Evolutionary conservation across 2,888 invertebrate genomes (phyloP), one percentile per base, ranked within the genome.

Genomic region (Acrocera orbiculus): DNA sequence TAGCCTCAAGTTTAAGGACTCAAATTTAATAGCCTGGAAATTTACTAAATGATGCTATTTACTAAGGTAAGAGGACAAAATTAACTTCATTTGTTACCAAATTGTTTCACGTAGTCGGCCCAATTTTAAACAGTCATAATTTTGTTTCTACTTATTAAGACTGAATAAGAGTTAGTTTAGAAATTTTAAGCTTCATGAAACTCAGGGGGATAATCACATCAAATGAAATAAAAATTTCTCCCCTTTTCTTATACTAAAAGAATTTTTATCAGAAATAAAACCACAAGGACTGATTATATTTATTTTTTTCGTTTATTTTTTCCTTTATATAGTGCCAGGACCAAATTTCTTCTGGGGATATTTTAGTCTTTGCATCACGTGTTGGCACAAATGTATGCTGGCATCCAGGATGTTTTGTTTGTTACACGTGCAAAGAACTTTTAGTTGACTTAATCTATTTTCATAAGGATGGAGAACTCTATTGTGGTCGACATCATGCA

Each of bases 401-500:
- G 89, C 95, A 96, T 65, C 93, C 95, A 6, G 79, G 78, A 44
- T 96, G 96, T 64, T 96, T 96, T 69, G 72, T 76, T 36, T 96
- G 95, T 65, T 69, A 70, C 57, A 75, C 82, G 27, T 96, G 95
- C 66, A 73, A 80, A 50, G 92, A 96, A 62, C 73, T 95, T 42
- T 75, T 96, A 40, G 92, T 95, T 27, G 95, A 96, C 66, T 74
- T 95, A 52, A 92, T 95, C 56, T 95, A 95, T 69, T 96, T 95
- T 69, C 82, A 76, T 72, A 75, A 80, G 53, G 82, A 83, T 44
- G 86, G 85, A 37, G 66, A 78, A 40, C 69, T 96, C 27, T 95
- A 83, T 65, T 96, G 96, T 61, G 95, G 95, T 4, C 65, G 96
- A 34, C 96, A 96, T 57, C 95, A 96, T 60, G 93, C 96, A 3